Conservation (phyloP, 35 echinoderm and acorn worm genomes). For the Heliocidaris tuberculata region DNA sequence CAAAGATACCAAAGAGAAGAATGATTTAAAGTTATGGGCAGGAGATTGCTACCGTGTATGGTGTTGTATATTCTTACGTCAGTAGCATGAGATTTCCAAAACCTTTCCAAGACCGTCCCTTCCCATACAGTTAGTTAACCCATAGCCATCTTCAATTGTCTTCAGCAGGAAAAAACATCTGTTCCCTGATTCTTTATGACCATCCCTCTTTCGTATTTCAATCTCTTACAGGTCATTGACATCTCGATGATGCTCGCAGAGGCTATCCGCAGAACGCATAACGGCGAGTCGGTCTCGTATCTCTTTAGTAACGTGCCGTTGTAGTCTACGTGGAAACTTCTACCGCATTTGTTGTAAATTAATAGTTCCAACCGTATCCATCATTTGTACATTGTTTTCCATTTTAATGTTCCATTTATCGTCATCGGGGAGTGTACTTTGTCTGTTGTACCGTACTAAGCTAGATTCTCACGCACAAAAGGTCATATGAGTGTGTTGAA, state of each 20-base stretch:
- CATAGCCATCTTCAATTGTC: background rate
- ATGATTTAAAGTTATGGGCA: too few species aligned
- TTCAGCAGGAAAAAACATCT: background rate
- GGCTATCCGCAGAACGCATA: constrained; percentile 96
- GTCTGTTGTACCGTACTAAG: background rate
- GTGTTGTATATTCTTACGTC: too few species aligned
- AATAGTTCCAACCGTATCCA: constrained; percentile 12
- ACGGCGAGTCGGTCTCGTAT: constrained; percentile 98
- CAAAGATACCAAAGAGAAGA: too few species aligned
- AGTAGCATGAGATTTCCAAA: too few species aligned
- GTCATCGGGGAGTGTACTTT: background rate
- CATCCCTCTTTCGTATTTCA: background rate
- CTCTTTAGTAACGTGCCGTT: constrained; percentile 97
- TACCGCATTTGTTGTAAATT: background rate
- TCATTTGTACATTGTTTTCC: background rate
- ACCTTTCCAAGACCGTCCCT: too few species aligned
- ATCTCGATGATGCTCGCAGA: constrained; percentile 99
- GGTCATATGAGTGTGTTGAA: too few species aligned
- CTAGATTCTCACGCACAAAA: background rate
- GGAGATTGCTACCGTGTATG: too few species aligned
- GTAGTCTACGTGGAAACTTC: constrained; percentile 35
- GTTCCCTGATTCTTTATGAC: background rate
- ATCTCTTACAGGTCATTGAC: constrained; percentile 75
- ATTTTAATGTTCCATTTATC: constrained; percentile 22
- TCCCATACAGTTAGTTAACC: too few species aligned